Evolutionary conservation across 2,797 vertebrate species (phyloP), one percentile per base, ranked within the genome.

Genomic region (Huso huso): DNA sequence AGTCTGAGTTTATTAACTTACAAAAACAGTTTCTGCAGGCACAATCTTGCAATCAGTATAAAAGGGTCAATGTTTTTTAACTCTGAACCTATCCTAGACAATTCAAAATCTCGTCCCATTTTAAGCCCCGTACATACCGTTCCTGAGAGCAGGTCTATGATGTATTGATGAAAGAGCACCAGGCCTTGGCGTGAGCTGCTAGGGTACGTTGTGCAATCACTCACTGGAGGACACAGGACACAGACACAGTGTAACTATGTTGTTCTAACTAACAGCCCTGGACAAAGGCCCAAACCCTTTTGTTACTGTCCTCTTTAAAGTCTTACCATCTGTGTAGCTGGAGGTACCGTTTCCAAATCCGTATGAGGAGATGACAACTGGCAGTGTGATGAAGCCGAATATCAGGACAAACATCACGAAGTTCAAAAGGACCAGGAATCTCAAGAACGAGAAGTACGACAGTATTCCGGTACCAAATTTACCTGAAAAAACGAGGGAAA

Each of bases 381-480:
- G 97, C 60, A 99, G 73, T 66, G 88, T 91, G 81, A 96, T 82
- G 55, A 97, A 90, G 76, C 84, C 71, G 74, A 99, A 96, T 88
- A 97, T 90, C 71, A 99, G 74, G 52, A 96, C 73, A 73, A 98
- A 99, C 72, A 93, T 95, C 57, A 94, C 68, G 58, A 94, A 76
- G 77, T 98, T 99, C 78, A 99, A 90, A 72, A 93, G 68, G 10
- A 99, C 95, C 79, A 99, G 81, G 81, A 96, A 99, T 66, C 96
- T 91, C 63, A 99, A 86, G 83, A 99, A 99, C 51, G 90, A 95
- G 82, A 99, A 99, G 76, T 99, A 99, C 4, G 95, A 96, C 74
- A 93, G 88, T 76, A 98, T 93, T 9, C 94, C 95, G 0, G 94
- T 93, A 70, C 97, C 97, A 72, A 95, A 99, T 88, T 92, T 96